Conservation (phyloP, 2,113 vertebrate genomes). For the Piprites chloris region DNA sequence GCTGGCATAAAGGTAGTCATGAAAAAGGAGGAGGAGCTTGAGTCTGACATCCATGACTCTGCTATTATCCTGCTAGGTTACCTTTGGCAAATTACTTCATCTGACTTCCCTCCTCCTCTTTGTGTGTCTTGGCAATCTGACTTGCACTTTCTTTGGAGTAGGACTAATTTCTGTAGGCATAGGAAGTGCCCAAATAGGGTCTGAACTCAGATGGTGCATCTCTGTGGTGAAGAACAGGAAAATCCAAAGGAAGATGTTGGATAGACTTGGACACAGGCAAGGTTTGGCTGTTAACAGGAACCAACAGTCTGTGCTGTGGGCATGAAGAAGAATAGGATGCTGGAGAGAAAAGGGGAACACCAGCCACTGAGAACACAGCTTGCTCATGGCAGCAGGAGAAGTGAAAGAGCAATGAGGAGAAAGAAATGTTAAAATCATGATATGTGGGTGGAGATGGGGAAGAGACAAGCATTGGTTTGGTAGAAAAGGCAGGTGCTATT, state of each 20-base stretch:
- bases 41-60: background rate
- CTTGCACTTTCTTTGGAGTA: background rate
- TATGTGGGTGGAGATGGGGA: constrained; percentile 20
- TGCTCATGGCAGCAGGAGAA: background rate
- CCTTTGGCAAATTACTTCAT: background rate
- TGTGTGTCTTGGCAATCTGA: background rate
- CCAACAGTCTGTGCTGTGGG: background rate
- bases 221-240: background rate
- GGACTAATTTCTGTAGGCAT: background rate
- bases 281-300: accelerated
- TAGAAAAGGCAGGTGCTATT: constrained; percentile 55
- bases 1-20: background rate
- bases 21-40: background rate
- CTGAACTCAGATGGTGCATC: background rate
- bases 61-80: background rate
- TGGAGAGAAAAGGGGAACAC: background rate
- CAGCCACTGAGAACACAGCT: background rate
- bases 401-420: background rate
- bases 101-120: background rate
- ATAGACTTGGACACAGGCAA: background rate
- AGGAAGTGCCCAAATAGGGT: background rate
- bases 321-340: background rate
- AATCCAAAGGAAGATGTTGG: background rate
- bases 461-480: background rate
- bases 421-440: constrained; percentile 8